Percentiles rank a stretch among this genome's conserved stretches.
These are phyloP conservation scores for Eumeta japonica DNA, from an alignment of 1,140 invertebrate genomes.

Conservation along the genomic window DNA sequence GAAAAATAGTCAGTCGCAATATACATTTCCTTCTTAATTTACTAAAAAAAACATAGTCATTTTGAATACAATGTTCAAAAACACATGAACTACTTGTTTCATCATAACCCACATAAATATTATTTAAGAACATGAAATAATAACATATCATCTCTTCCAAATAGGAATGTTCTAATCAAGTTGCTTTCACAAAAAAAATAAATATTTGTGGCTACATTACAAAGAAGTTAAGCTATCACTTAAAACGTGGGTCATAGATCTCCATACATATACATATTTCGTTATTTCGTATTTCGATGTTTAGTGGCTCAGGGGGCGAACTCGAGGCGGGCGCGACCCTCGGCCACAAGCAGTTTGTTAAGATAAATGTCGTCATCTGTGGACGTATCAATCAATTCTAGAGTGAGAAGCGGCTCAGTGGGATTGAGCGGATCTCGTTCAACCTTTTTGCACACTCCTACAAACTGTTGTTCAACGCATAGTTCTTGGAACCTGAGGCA, in stretches of 20 bases:
- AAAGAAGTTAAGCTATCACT: not conserved
- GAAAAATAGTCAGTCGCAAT: too few species aligned
- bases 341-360: constrained; percentile 50
- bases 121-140: not conserved
- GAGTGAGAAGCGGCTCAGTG: constrained; percentile 48
- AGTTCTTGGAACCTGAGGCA: constrained; percentile 60
- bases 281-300: not conserved
- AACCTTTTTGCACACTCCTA: constrained; percentile 54
- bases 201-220: not conserved
- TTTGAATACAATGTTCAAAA: too few species aligned
- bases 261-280: not conserved
- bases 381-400: constrained; percentile 60
- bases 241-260: not conserved
- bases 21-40: too few species aligned
- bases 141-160: not conserved
- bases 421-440: constrained; percentile 50
- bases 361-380: constrained; percentile 57
- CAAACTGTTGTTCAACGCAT: constrained; percentile 59
- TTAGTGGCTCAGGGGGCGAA: constrained; percentile 18
- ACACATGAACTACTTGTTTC: too few species aligned
- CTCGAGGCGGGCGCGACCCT: constrained; percentile 48
- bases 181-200: not conserved
- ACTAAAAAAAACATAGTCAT: too few species aligned
- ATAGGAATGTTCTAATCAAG: not conserved
- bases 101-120: too few species aligned